Percentiles rank a stretch among this genome's conserved stretches.
phyloP scores from a whole-genome alignment of 2,113 vertebrate species.

The Lota lota region DNA sequence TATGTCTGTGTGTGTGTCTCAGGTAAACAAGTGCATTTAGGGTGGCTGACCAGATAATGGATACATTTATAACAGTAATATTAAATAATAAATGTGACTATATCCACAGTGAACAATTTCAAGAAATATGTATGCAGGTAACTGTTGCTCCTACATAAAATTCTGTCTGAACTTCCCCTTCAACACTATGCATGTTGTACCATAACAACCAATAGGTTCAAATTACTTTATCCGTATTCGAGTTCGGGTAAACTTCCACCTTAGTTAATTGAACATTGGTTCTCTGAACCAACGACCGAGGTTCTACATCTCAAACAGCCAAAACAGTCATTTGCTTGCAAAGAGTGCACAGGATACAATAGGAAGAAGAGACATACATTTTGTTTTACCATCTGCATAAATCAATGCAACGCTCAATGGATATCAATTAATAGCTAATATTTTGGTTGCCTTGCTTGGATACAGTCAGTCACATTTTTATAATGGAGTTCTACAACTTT shows the following conservation, averaged over 20 bases:
- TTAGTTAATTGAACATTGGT: slow-evolving; percentile 20
- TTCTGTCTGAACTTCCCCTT: no score
- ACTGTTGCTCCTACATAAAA: no score
- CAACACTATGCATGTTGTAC: no score
- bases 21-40: no score
- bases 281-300: neutral
- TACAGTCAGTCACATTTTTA: slow-evolving; percentile 64
- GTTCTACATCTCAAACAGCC: slow-evolving; percentile 10
- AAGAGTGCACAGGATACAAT: slow-evolving; percentile 49
- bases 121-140: no score
- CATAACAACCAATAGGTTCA: no score
- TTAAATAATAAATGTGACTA: no score
- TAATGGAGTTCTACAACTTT: slow-evolving; percentile 75
- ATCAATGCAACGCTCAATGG: slow-evolving; percentile 60
- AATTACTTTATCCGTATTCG: no score
- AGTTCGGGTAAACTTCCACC: slow-evolving; percentile 15
- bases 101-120: no score
- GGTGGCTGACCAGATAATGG: no score
- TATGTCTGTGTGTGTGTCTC: no score
- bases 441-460: slow-evolving; percentile 70
- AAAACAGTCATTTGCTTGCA: slow-evolving; percentile 41
- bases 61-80: no score
- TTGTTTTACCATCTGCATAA: slow-evolving; percentile 55
- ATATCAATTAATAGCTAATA: slow-evolving; percentile 77
- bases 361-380: slow-evolving; percentile 47